These are phyloP conservation scores for Cisticola juncidis DNA, from an alignment of 2,113 vertebrate species.

Conservation along the genomic window DNA sequence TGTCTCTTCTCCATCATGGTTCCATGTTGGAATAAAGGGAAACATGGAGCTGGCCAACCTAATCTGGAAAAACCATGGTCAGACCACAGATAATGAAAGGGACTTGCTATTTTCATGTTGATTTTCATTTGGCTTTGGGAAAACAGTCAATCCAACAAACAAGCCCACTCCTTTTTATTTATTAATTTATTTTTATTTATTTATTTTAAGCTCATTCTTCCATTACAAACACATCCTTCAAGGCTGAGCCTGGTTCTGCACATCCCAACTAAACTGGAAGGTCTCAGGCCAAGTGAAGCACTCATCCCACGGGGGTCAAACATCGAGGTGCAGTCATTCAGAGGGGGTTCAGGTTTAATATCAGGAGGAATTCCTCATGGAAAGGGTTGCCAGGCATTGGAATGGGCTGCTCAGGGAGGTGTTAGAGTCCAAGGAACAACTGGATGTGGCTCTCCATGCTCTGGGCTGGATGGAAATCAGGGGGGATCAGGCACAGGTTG, in stretches of 20 bases:
- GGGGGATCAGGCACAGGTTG: background rate
- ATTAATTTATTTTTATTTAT: too few relatives aligned
- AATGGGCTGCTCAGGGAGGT: background rate
- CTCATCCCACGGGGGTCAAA: background rate
- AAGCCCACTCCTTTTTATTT: too few relatives aligned
- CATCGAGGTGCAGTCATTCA: background rate
- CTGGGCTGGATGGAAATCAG: background rate
- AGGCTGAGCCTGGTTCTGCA: background rate
- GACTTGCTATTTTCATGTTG: background rate
- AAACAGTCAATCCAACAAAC: background rate
- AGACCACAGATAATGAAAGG: background rate
- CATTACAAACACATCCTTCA: background rate
- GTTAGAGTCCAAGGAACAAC: background rate
- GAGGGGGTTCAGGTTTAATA: background rate
- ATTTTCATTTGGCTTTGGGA: background rate
- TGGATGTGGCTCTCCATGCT: background rate
- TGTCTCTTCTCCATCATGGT: background rate
- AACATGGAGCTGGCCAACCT: background rate
- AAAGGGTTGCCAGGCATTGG: background rate
- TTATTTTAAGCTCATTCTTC: background rate
- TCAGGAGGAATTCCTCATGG: background rate
- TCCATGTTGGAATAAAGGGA: background rate
- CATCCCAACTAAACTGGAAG: background rate
- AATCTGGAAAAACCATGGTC: accelerated
- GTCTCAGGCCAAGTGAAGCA: background rate